These are phyloP conservation scores for Hoplias malabaricus DNA, from an alignment of 2,113 vertebrate species.

Conservation along the genomic window DNA sequence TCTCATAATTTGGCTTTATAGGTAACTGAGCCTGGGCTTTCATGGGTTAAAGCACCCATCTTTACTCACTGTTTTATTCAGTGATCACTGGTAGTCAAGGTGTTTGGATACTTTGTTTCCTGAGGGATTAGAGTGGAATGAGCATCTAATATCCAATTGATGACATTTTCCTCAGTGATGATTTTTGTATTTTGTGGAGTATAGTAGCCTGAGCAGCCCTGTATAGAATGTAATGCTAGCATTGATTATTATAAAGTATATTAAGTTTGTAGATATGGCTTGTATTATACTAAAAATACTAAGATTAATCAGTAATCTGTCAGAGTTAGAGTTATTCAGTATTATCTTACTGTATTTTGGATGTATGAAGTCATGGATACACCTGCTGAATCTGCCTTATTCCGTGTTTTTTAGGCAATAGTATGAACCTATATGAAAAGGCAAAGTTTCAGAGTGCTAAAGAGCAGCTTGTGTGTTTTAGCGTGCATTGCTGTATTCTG, in stretches of 20 bases:
- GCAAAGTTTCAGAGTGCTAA: neutral
- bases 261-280: neutral
- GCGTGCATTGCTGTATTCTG: neutral
- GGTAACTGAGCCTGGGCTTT: no score
- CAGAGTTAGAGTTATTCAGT: no score
- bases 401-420: neutral
- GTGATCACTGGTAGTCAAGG: constrained; percentile 32
- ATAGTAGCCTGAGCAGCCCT: no score
- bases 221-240: neutral
- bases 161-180: constrained; percentile 8
- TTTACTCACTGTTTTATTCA: constrained; percentile 33
- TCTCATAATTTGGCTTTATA: no score
- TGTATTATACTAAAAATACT: neutral
- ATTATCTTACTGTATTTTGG: no score
- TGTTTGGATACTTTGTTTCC: constrained; percentile 49
- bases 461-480: neutral
- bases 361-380: no score
- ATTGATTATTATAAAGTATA: neutral
- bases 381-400: neutral
- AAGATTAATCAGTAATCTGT: no score
- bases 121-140: constrained; percentile 32
- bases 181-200: neutral
- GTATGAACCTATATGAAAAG: neutral
- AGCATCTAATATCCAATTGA: neutral
- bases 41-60: constrained; percentile 17